A percentile compares a stretch with the other conserved stretches of the same genome.
Conservation (phyloP, 2,797 vertebrate genomes). For the Micrastur ruficollis region DNA sequence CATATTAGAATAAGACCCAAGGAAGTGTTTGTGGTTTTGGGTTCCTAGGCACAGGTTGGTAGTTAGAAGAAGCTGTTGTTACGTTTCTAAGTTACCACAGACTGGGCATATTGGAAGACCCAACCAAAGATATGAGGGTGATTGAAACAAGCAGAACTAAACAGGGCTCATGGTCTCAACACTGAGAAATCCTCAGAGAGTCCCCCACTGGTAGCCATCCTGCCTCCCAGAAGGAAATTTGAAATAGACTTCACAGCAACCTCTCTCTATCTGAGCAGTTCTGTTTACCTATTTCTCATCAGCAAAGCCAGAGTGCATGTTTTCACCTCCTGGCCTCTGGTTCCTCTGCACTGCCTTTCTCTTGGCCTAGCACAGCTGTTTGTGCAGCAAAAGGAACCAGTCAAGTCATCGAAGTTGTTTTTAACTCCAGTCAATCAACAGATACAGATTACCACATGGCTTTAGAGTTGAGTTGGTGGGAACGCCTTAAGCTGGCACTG, state of each 20-base stretch:
- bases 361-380: not conserved
- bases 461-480: not conserved
- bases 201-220: not conserved
- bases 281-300: not conserved
- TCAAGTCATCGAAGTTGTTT: not conserved
- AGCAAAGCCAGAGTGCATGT: not conserved
- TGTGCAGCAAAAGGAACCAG: not conserved
- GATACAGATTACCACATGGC: not conserved
- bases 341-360: not conserved
- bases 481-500: not conserved
- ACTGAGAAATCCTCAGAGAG: not conserved
- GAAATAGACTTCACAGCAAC: not conserved
- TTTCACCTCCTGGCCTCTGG: not conserved
- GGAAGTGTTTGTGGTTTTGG: not conserved
- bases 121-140: not conserved
- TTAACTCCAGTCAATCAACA: not conserved
- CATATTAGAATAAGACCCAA: not conserved
- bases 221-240: not conserved
- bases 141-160: not conserved
- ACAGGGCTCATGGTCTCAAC: not conserved
- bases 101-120: not conserved
- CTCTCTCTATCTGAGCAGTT: not conserved
- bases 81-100: fast-evolving
- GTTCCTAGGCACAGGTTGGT: fast-evolving
- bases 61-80: not conserved